Base-by-base conservation (phyloP, 2,113 vertebrate genomes). In the Crotalus horridus region DNA sequence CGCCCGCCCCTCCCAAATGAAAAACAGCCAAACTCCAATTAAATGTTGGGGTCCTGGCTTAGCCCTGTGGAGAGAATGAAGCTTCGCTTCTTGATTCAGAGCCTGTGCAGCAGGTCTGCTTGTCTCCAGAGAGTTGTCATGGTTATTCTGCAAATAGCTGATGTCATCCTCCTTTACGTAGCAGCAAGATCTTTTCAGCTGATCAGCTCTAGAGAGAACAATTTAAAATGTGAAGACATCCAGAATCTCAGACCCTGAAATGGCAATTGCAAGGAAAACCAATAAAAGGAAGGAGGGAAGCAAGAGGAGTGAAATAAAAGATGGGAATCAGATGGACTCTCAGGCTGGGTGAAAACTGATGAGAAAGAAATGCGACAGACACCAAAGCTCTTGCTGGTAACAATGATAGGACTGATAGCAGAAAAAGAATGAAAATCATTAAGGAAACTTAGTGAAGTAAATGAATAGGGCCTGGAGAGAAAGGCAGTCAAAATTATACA, bases 141-240 rank as follows among this genome's bases (percentile, higher is more conserved):
- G 97, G 97, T 95, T 96, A 96, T 96, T 94, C 95, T 15, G 6
- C 96, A 96, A 95, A 90, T 93, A 96, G 96, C 96, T 97, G 96
- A 97, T 97, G 96, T 96, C 96, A 97, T 96, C 95, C 94, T 93
- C 95, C 94, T 96, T 81, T 96, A 96, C 96, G 94, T 90, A 87
- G 92, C 88, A 94, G 96, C 43, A 93, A 94, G 93, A 0, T 59
- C 95, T 97, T 96, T 97, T 96, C 95, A 96, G 95, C 93, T 95
- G 96, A 96, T 95, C 95, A 93, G 95, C 86, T 95, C 94, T 91
- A 95, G 93, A 93, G n/a, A 95, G 95, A 96, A 94, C 96, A 96
- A 92, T 95, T 96, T 95, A 95, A 97, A 96, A 96, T 95, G 89
- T 94, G 46, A 54, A 95, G 95, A 94, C 96, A 94, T 94, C 93